Conservation (phyloP, 1,140 invertebrate species). For the Drosophila sturtevanti region DNA sequence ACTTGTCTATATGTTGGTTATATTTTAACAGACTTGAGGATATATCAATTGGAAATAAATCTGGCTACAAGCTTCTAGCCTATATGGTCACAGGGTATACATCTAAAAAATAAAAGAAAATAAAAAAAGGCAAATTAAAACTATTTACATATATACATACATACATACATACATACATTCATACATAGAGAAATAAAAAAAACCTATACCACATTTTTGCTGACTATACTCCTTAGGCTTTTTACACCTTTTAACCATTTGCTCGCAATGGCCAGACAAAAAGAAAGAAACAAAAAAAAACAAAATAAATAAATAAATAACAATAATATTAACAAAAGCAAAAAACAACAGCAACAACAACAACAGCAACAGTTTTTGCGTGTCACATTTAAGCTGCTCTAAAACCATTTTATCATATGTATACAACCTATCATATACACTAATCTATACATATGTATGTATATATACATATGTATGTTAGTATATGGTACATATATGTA, state of each 20-base stretch:
- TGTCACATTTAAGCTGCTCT: conserved; percentile 27
- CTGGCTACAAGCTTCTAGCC: conserved; percentile 19
- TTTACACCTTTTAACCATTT: conserved; percentile 80
- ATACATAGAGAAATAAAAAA: conserved; percentile 18
- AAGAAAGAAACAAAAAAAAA: conserved; percentile 18
- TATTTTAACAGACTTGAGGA: too few species aligned
- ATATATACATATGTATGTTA: not conserved
- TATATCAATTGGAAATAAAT: conserved; percentile 2
- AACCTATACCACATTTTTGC: conserved; percentile 76
- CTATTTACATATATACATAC: conserved; percentile 53
- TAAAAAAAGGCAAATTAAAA: conserved; percentile 23
- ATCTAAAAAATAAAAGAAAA: conserved; percentile 20
- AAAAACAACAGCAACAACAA: not conserved
- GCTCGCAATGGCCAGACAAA: conserved; percentile 70
- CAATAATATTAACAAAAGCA: conserved; percentile 34
- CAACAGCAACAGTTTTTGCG: conserved; percentile 8
- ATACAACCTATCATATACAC: not conserved
- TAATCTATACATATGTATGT: not conserved
- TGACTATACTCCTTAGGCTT: conserved; percentile 79
- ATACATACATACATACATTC: not conserved
- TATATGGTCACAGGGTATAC: conserved; percentile 13
- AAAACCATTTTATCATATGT: conserved; percentile 18
- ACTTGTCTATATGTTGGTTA: too few species aligned
- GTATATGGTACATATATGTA: not conserved
- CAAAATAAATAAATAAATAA: not conserved